Percentiles rank a stretch among this genome's conserved stretches.
These are phyloP conservation scores for Camponotus vicinus DNA, from an alignment of 1,140 invertebrate species.

Conservation along the genomic window DNA sequence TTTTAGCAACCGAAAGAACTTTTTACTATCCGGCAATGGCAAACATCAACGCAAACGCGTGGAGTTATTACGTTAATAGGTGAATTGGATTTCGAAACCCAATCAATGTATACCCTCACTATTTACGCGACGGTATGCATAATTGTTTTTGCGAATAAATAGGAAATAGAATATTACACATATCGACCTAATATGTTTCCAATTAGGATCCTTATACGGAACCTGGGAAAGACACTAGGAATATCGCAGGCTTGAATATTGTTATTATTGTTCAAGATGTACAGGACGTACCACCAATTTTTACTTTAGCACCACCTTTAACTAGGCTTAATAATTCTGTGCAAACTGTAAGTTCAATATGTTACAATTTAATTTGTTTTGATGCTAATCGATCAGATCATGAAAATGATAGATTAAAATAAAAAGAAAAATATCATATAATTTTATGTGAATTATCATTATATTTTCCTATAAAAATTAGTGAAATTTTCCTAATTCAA, in stretches of 20 bases:
- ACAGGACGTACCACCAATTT: slow-evolving; percentile 95
- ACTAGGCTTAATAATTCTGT: slow-evolving; percentile 88
- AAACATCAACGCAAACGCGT: slow-evolving; percentile 91
- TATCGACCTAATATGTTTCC: background rate
- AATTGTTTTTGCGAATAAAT: slow-evolving; percentile 62
- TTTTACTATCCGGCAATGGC: slow-evolving; percentile 92
- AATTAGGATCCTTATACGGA: slow-evolving; percentile 94
- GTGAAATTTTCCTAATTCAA: background rate
- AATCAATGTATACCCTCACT: slow-evolving; percentile 93
- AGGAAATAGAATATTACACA: background rate
- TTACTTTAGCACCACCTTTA: slow-evolving; percentile 92
- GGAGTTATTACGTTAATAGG: slow-evolving; percentile 91
- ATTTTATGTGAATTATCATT: background rate
- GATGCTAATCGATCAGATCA: background rate
- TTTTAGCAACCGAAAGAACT: slow-evolving; percentile 85
- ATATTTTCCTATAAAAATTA: background rate
- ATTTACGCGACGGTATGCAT: slow-evolving; percentile 93
- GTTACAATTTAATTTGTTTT: background rate
- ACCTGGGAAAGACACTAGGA: slow-evolving; percentile 92
- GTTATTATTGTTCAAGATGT: slow-evolving; percentile 94
- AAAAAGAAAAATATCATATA: background rate
- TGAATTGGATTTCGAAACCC: slow-evolving; percentile 93
- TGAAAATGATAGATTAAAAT: background rate
- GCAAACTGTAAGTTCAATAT: slow-evolving; percentile 77
- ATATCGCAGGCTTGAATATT: slow-evolving; percentile 93